Evolutionary conservation across 1,140 invertebrate genomes (phyloP).

Genomic region (Steinernema khuongi): DNA sequence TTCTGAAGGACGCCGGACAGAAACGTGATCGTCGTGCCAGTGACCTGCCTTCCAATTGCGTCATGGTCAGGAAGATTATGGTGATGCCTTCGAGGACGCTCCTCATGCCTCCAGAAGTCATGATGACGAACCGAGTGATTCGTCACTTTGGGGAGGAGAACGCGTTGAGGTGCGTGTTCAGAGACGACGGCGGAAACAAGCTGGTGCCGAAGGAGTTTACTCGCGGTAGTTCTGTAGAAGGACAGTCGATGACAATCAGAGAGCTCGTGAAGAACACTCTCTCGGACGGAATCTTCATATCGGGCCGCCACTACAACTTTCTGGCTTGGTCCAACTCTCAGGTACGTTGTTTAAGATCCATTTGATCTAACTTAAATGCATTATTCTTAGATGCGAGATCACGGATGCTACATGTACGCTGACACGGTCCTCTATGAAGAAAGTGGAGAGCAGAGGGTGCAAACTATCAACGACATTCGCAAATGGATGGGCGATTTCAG

Average conservation of each 20-base stretch:
- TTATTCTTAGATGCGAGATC: slow-evolving; percentile 47
- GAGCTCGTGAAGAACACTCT: slow-evolving; percentile 32
- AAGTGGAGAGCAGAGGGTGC: slow-evolving; percentile 13
- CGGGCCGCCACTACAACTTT: slow-evolving; percentile 46
- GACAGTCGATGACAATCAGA: slow-evolving; percentile 33
- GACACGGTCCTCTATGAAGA: slow-evolving; percentile 16
- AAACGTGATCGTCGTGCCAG: not conserved
- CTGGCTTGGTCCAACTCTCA: slow-evolving; percentile 57
- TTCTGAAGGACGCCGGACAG: slow-evolving; percentile 16
- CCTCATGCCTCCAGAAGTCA: slow-evolving; percentile 50
- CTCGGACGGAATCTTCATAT: slow-evolving; percentile 37
- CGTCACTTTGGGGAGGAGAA: slow-evolving; percentile 49
- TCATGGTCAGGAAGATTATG: slow-evolving; percentile 40
- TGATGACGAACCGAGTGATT: slow-evolving; percentile 50
- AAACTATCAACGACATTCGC: slow-evolving; percentile 42
- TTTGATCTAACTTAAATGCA: not conserved
- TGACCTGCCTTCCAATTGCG: slow-evolving; percentile 37
- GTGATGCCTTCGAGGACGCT: slow-evolving; percentile 45
- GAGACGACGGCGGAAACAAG: slow-evolving; percentile 29
- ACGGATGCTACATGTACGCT: slow-evolving; percentile 55
- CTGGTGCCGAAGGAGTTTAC: slow-evolving; percentile 37
- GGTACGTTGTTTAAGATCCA: not conserved
- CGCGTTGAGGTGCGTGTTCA: slow-evolving; percentile 46
- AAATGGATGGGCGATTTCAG: slow-evolving; percentile 52
- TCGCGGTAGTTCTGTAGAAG: slow-evolving; percentile 11